Conservation (phyloP, 2,113 vertebrate genomes). For the Otolemur garnettii region DNA sequence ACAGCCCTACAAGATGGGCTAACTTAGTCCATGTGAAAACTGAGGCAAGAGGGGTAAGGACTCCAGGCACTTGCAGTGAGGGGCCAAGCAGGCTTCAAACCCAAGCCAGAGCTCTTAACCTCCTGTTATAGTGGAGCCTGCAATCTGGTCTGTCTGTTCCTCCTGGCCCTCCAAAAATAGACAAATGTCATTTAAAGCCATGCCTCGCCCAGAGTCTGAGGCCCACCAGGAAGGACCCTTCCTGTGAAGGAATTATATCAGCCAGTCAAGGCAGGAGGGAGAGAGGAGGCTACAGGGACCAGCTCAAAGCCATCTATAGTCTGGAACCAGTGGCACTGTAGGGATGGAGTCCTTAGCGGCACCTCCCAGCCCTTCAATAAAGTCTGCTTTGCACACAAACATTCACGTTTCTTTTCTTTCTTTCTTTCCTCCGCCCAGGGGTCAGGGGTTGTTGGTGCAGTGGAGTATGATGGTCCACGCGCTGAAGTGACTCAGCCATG, state of each 20-base stretch:
- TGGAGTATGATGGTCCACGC: not conserved
- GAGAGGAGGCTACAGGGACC: not conserved
- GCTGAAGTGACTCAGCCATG: not conserved
- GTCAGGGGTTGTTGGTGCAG: not conserved
- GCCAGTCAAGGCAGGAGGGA: not conserved
- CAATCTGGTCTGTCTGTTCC: not conserved
- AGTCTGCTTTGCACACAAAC: not conserved
- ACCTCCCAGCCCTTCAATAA: not conserved
- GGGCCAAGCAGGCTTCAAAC: not conserved
- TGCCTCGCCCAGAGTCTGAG: not conserved
- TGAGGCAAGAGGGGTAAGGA: not conserved
- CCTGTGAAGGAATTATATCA: not conserved
- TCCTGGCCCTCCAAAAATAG: not conserved
- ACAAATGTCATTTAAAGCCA: not conserved
- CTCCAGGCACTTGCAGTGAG: not conserved
- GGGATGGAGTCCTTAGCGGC: not conserved
- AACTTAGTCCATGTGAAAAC: not conserved
- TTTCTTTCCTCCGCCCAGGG: not conserved
- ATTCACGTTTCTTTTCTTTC: not conserved
- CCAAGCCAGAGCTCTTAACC: not conserved
- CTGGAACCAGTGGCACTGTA: not conserved
- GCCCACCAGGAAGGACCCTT: not conserved
- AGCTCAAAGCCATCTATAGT: not conserved
- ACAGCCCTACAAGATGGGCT: not conserved
- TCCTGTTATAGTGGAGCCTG: too few species aligned